Base-by-base conservation (phyloP, 2,888 invertebrate genomes). In the Pocota personata region DNA sequence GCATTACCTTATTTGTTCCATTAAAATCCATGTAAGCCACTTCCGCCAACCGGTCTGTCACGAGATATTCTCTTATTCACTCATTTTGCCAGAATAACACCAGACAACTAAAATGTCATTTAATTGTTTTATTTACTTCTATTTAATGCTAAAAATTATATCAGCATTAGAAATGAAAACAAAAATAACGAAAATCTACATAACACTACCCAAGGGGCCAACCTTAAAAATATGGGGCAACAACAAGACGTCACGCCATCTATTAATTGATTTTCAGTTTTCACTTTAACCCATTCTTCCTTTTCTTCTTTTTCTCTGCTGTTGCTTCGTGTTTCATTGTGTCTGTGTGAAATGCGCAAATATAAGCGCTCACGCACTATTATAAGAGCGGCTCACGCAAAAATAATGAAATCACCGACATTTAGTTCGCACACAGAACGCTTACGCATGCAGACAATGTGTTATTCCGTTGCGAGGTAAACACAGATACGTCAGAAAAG, bases 101-200 rank as follows among this genome's bases (percentile, higher is more conserved):
- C 30, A 27, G 14, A 58, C 43, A 35, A 43, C 32, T 46, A 77
- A 52, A 77, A 77, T 50, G 72, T 60, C 60, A 78, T 62, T 73
- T 72, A 58, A 82, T 78, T 72, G 46, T 77, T 77, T 73, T 77
- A 73, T 78, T 73, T 73, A 55, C 83, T 83, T 67, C 72, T 40
- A 58, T 35, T 66, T 2, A 35, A 27, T 32, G 43, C 69, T 19
- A 37, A 37, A 43, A 55, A 43, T 8, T 32, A 46, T 21, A 71
- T 46, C 4, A 32, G 8, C 14, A 16, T 32, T 27, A 37, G 12
- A 58, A 37, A 32, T n/a, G 7, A 21, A 58, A 19, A 58, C 37
- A 52, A 55, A 1, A n/a, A n/a, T n/a, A n/a, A n/a, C n/a, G n/a
- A n/a, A 52, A 43, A 24, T 30, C 21, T 24, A 52, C 7, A 67